These are phyloP conservation scores for Rallus limicola DNA, from an alignment of 2,113 vertebrate species.

Conservation along the genomic window DNA sequence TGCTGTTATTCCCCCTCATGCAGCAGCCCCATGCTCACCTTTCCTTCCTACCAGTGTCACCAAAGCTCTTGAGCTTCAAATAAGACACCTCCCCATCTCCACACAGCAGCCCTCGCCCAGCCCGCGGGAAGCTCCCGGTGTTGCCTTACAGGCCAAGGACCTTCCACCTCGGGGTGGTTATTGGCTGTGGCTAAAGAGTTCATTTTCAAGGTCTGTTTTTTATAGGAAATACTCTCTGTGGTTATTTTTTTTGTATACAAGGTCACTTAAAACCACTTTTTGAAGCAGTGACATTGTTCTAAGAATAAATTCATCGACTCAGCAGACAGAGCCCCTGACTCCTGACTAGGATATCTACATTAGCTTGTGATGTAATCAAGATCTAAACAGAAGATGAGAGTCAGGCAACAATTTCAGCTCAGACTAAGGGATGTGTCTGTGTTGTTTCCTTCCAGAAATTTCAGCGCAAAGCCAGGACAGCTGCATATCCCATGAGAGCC, in stretches of 20 bases:
- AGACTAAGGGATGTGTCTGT: not conserved
- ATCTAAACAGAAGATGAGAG: not conserved
- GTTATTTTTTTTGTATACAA: conserved; percentile 11
- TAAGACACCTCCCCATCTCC: not conserved
- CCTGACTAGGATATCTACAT: not conserved
- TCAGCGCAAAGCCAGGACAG: not conserved
- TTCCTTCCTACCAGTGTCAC: not conserved
- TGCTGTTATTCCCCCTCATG: not conserved
- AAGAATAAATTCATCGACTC: not conserved
- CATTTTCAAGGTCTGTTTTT: conserved; percentile 41
- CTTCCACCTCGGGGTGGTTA: not conserved
- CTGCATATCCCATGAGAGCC: not conserved
- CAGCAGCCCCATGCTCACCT: not conserved
- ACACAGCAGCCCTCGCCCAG: not conserved
- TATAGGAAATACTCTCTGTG: conserved; percentile 20
- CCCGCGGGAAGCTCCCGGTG: not conserved
- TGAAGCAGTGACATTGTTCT: not conserved
- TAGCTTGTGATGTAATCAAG: not conserved
- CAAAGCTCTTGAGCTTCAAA: not conserved
- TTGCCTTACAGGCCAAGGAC: not conserved
- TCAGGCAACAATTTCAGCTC: not conserved
- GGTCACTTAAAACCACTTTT: not conserved
- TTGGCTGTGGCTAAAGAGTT: not conserved
- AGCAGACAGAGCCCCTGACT: not conserved
- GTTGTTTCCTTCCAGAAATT: not conserved